phyloP scores from a whole-genome alignment of 2,113 vertebrate genomes.

The Hemibagrus wyckioides region DNA sequence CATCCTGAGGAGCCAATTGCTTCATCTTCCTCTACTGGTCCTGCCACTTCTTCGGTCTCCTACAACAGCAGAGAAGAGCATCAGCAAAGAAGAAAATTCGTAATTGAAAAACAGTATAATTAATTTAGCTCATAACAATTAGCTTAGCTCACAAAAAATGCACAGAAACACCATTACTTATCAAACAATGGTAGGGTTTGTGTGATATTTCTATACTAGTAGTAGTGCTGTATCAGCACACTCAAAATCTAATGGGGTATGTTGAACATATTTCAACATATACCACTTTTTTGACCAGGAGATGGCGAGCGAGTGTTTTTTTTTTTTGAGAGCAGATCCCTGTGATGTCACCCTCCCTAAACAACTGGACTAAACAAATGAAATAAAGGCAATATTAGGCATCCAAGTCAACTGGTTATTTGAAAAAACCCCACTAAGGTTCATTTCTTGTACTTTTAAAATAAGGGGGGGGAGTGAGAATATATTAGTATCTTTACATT shows the following conservation, averaged over 20 bases:
- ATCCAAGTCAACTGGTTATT: background rate
- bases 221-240: background rate
- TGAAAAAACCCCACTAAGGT: background rate
- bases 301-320: constrained; percentile 26
- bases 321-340: background rate
- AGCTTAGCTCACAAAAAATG: background rate
- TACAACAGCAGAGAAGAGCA: background rate
- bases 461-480: background rate
- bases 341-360: background rate
- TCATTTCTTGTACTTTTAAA: background rate
- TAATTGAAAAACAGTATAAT: background rate
- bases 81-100: background rate
- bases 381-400: background rate
- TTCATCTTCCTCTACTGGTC: background rate
- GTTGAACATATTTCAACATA: background rate
- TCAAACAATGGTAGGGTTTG: background rate
- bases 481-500: background rate
- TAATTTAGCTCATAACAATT: background rate
- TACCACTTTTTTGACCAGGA: constrained; percentile 18
- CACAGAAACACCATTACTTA: background rate
- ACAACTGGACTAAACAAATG: background rate
- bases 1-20: background rate
- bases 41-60: background rate
- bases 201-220: background rate
- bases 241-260: background rate